Conservation (phyloP, 1,140 invertebrate genomes). For the Apis dorsata region DNA sequence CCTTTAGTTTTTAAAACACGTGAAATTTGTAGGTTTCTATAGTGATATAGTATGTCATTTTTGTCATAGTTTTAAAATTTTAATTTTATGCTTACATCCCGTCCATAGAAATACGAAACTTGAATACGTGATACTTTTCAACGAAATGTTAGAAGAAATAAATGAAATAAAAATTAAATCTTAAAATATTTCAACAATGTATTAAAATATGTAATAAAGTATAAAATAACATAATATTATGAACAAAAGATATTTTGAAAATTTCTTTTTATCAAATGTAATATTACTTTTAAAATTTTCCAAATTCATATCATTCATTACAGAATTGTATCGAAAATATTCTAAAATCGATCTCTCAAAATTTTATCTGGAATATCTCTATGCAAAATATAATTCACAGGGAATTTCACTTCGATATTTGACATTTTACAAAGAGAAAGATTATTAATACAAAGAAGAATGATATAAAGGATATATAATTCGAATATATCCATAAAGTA, state of each 20-base stretch:
- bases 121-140: neutral
- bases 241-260: no score
- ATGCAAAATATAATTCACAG: no score
- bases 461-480: no score
- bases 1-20: neutral
- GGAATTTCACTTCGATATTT: no score
- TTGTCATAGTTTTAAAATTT: constrained; percentile 1
- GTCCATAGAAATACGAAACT: no score
- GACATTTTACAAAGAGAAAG: no score
- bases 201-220: neutral
- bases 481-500: no score
- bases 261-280: no score
- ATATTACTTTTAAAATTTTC: neutral
- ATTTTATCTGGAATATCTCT: neutral
- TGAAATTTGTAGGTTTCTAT: constrained; percentile 37
- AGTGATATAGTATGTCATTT: neutral
- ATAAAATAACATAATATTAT: neutral
- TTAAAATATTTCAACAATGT: no score
- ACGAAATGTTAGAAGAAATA: neutral
- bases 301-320: neutral
- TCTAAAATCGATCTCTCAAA: neutral
- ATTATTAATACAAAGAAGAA: no score
- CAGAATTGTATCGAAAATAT: neutral
- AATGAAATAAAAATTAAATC: no score
- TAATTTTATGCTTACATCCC: neutral